These are phyloP conservation scores for Heptranchias perlo DNA, from an alignment of 2,113 vertebrate species.

Conservation along the genomic window DNA sequence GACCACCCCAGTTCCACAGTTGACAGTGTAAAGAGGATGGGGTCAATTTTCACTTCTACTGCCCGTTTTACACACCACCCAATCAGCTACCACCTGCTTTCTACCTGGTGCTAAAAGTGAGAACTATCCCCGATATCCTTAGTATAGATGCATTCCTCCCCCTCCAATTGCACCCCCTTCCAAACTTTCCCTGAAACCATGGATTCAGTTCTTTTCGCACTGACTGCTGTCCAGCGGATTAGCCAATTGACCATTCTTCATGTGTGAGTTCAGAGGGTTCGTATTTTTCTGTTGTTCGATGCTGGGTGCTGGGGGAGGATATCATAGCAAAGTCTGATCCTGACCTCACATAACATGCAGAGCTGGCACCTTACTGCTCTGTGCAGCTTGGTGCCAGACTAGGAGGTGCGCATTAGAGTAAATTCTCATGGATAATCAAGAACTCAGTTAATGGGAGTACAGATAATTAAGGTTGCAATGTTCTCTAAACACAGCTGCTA, in stretches of 20 bases:
- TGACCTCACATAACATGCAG: too few relatives aligned
- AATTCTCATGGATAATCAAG: too few relatives aligned
- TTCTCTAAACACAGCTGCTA: too few relatives aligned
- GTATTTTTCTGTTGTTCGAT: too few relatives aligned
- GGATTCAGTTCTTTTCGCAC: neutral
- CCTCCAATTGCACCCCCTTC: neutral
- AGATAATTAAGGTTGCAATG: too few relatives aligned
- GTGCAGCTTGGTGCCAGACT: too few relatives aligned
- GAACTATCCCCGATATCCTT: neutral
- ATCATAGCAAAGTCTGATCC: too few relatives aligned
- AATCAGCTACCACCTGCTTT: neutral
- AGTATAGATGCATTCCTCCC: neutral
- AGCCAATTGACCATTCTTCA: neutral
- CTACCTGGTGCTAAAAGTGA: neutral
- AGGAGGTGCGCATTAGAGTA: too few relatives aligned
- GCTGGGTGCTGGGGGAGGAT: too few relatives aligned
- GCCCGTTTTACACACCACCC: neutral
- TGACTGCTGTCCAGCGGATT: too few relatives aligned
- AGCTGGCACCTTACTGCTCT: too few relatives aligned
- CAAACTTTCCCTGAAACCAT: neutral
- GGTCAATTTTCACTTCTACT: neutral
- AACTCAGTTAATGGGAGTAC: too few relatives aligned
- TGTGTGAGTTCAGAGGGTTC: neutral
- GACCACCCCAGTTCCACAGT: neutral
- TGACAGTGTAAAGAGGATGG: neutral